These are phyloP conservation scores for Nerophis lumbriciformis DNA, from an alignment of 2,113 vertebrate genomes.

Conservation along the genomic window DNA sequence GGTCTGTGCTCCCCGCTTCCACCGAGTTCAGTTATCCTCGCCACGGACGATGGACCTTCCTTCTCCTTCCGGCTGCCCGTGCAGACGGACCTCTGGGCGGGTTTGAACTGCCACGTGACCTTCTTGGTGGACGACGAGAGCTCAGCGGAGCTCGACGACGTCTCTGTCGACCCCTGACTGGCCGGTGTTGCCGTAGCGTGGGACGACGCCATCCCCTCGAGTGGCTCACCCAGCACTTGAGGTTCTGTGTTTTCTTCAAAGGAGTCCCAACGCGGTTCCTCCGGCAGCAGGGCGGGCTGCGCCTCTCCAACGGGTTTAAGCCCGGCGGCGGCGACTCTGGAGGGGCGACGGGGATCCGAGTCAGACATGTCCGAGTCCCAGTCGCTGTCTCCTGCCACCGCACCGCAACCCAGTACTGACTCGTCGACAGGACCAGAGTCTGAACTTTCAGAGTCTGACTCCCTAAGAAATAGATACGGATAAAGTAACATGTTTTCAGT, in stretches of 20 bases:
- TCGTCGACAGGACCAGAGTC: conserved; percentile 68
- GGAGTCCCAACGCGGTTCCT: conserved; percentile 63
- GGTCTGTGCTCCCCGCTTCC: conserved; percentile 14
- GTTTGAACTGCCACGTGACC: conserved; percentile 69
- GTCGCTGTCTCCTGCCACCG: conserved; percentile 71
- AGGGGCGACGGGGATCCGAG: conserved; percentile 55
- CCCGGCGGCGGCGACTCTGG: conserved; percentile 28
- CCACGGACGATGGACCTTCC: conserved; percentile 26
- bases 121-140: conserved; percentile 42
- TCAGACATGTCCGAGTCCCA: conserved; percentile 74
- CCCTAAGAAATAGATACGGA: conserved; percentile 41
- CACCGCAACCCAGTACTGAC: conserved; percentile 56
- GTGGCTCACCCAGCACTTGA: conserved; percentile 38
- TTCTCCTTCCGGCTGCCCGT: conserved; percentile 61
- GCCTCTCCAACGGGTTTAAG: conserved; percentile 14
- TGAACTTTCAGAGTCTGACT: conserved; percentile 72
- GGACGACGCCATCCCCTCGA: conserved; percentile 13
- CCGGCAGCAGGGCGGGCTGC: conserved; percentile 21
- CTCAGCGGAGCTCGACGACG: conserved; percentile 11
- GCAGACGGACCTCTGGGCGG: conserved; percentile 63
- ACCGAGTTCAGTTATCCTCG: conserved; percentile 29
- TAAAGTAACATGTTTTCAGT: too few species aligned
- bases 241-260: conserved; percentile 46
- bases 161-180: conserved; percentile 4
- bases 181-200: conserved; percentile 9